Base-by-base conservation (phyloP, 2,888 invertebrate genomes). In the Calameuta idolon region DNA sequence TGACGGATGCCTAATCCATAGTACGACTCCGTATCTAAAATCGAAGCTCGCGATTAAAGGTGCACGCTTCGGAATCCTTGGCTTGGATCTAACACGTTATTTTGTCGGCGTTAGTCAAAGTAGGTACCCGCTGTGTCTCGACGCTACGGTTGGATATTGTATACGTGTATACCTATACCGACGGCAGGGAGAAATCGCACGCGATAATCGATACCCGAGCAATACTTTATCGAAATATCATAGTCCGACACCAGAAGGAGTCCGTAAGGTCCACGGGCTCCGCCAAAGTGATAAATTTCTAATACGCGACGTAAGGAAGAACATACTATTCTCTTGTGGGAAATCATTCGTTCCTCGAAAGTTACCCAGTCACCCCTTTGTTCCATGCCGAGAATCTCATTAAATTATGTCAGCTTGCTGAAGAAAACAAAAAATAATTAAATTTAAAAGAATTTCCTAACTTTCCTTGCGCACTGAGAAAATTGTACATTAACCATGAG, bases 151-250 rank as follows among this genome's bases (percentile, higher is more conserved):
- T 55, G 1, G 23, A 23, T 23, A 55, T 31, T 31, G 31, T 55
- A 55, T 55, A 23, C 55, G 55, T 55, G 55, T 55, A 55, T 55
- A 55, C 23, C 55, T 55, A 23, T 55, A 55, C 23, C 23, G n/a
- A 31, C 77, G 15, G 35, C 23, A 86, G 86, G 83, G 80, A 85
- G 85, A 85, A 87, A 87, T 87, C 87, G 84, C 84, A 82, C 80
- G 86, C 86, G 88, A 87, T 87, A 87, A 88, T 87, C 88, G 88
- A 87, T 87, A 86, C 82, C 81, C 77, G 81, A 81, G 84, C 80
- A 85, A 85, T 85, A 85, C 84, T 85, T 87, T 85, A 87, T 85
- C 85, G 85, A 82, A 85, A 87, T 88, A 86, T 86, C 84, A 80
- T 9, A 23, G 55, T 23, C 55, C 55, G 9, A 23, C 15, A 12